phyloP scores from a whole-genome alignment of 2,797 vertebrate species.

The Synanceia verrucosa region DNA sequence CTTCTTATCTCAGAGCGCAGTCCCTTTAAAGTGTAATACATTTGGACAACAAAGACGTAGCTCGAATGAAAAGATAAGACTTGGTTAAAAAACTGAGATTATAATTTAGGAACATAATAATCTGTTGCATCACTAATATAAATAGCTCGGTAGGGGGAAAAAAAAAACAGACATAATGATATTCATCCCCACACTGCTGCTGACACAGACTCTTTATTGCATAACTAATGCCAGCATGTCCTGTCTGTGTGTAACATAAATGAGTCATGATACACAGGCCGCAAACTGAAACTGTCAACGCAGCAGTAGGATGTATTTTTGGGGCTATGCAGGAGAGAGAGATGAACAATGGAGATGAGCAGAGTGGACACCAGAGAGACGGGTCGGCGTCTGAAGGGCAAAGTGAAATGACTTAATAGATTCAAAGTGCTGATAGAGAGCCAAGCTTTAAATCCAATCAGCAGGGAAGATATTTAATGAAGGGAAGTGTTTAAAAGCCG shows the following conservation, averaged over 20 bases:
- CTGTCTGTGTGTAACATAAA: slow-evolving; percentile 39
- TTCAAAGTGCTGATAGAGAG: slow-evolving; percentile 63
- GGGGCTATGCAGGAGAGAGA: slow-evolving; percentile 3
- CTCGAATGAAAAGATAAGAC: background rate
- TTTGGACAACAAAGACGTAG: background rate
- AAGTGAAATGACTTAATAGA: slow-evolving; percentile 60
- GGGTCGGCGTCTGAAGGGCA: slow-evolving; percentile 19
- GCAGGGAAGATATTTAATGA: slow-evolving; percentile 47
- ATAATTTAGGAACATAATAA: background rate
- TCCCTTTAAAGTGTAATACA: background rate
- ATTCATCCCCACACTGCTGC: slow-evolving; percentile 16
- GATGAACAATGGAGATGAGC: slow-evolving; percentile 4
- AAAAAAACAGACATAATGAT: background rate
- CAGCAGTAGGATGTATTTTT: slow-evolving; percentile 34
- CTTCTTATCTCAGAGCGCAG: background rate
- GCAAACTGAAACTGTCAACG: slow-evolving; percentile 32
- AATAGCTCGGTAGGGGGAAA: background rate
- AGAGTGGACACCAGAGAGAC: slow-evolving; percentile 21
- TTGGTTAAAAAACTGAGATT: no score
- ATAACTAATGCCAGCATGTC: slow-evolving; percentile 42
- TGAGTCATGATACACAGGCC: slow-evolving; percentile 49
- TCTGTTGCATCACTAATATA: background rate
- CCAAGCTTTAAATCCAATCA: slow-evolving; percentile 62
- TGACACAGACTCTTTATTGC: slow-evolving; percentile 46
- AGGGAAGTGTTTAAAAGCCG: slow-evolving; percentile 48